These are phyloP conservation scores for Seira ritae DNA, from an alignment of 2,888 invertebrate genomes.

Conservation along the genomic window DNA sequence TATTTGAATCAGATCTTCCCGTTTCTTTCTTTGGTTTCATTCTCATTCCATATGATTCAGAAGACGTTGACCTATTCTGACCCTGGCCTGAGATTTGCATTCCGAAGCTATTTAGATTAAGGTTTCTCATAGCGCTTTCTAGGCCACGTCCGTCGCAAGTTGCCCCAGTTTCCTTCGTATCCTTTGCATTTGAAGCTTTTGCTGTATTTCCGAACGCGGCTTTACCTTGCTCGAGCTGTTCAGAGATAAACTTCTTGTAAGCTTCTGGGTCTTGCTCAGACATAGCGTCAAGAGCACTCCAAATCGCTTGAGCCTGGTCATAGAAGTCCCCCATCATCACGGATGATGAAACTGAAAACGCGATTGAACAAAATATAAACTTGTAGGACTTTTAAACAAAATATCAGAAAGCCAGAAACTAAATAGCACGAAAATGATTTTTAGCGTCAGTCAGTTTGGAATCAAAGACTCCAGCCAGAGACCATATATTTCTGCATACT, in stretches of 20 bases:
- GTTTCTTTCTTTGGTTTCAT: background rate
- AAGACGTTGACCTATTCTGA: background rate
- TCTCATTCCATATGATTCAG: background rate
- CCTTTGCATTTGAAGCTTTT: background rate
- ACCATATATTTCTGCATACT: background rate
- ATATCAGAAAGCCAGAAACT: background rate
- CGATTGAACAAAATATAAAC: too few relatives aligned
- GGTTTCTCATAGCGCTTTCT: background rate
- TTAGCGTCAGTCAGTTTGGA: background rate
- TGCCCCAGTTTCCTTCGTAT: background rate
- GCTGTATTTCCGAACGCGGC: conserved; percentile 16
- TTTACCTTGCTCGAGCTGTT: conserved; percentile 60
- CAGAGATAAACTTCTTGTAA: conserved; percentile 64
- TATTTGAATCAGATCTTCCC: background rate
- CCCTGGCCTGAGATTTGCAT: background rate
- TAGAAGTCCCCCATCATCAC: conserved; percentile 49
- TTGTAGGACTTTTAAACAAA: background rate
- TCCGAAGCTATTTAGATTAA: background rate
- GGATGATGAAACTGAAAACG: too few relatives aligned
- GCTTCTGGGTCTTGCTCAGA: conserved; percentile 64
- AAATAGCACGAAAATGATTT: background rate
- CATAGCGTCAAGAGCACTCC: conserved; percentile 69
- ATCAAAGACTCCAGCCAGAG: background rate
- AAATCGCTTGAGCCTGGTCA: conserved; percentile 66
- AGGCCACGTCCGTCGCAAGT: background rate